Base-by-base conservation (phyloP, 2,888 invertebrate genomes). In the Coelinius sp. region DNA sequence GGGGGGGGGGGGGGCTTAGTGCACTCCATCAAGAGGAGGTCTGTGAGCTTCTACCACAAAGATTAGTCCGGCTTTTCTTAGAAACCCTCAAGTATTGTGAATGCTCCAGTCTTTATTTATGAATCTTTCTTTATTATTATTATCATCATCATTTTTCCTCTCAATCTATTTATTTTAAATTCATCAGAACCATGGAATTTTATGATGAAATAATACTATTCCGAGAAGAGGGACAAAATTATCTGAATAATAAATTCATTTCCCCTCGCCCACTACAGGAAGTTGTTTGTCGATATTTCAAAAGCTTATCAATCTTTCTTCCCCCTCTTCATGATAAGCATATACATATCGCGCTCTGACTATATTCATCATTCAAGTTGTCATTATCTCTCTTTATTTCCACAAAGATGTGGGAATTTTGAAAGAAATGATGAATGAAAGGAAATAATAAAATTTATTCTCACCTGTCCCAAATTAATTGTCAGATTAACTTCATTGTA, bases 401-500 rank as follows among this genome's bases (percentile, higher is more conserved):
- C 44, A 6, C 12, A 44, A n/a, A n/a, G 17, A 14, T 8, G 8
- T 8, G 31, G 31, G 8, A 31, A 31, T 31, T 31, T 7, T 20
- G 41, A 25, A 6, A 24, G 25, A 24, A 10, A 31, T 52, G 8
- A 2, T 24, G n/a, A 41, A 44, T 20, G 56, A 68, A 65, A 46
- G n/a, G n/a, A n/a, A n/a, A n/a, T n/a, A 44, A 56, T 20, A 14
- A 17, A 46, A 4, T 35, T 25, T 4, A 22, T 49, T 75, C 85
- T 89, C 89, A 98, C 98, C 94, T 99, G 99, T 82, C 96, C 98
- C 79, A 99, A 91, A 87, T 98, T 95, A 83, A 99, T 97, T 82
- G 99, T 98, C 75, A 99, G 91, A 89, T 98, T 98, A 85, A 99
- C 97, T 90, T 97, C 94, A 87, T 98, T 98, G 91, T 96, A 99